phyloP scores from a whole-genome alignment of 1,140 invertebrate species.

The Trachymyrmex cornetzi region DNA sequence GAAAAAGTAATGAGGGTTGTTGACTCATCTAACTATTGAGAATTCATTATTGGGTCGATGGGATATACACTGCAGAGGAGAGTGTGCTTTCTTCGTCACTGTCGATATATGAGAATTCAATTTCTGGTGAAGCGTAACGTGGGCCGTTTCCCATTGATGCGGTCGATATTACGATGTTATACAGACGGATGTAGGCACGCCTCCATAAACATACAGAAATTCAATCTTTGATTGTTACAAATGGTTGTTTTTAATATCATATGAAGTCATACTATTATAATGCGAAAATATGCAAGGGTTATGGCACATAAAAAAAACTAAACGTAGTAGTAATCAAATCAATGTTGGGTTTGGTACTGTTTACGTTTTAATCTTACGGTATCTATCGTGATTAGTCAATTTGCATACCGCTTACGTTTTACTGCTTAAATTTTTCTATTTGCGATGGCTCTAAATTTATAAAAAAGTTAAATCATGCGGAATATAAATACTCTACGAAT shows the following conservation, averaged over 20 bases:
- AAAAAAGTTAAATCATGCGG: not conserved
- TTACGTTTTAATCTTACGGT: too few species aligned
- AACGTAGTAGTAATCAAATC: too few species aligned
- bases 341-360: too few species aligned
- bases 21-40: not conserved
- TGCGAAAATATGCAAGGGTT: not conserved
- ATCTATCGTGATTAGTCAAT: too few species aligned
- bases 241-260: not conserved
- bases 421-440: too few species aligned
- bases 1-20: constrained; percentile 15
- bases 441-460: not conserved
- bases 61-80: not conserved
- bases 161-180: not conserved
- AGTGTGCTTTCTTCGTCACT: constrained; percentile 41
- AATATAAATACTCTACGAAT: not conserved
- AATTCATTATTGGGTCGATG: constrained; percentile 15
- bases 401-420: too few species aligned
- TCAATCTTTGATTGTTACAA: not conserved
- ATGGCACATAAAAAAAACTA: too few species aligned
- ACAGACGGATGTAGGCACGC: not conserved
- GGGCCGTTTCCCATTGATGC: constrained; percentile 13
- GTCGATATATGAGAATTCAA: constrained; percentile 64
- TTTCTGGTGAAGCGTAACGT: constrained; percentile 46
- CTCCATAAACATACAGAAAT: constrained; percentile 8
- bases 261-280: not conserved